Conservation (phyloP, 2,113 vertebrate genomes). For the Rhineura floridana region DNA sequence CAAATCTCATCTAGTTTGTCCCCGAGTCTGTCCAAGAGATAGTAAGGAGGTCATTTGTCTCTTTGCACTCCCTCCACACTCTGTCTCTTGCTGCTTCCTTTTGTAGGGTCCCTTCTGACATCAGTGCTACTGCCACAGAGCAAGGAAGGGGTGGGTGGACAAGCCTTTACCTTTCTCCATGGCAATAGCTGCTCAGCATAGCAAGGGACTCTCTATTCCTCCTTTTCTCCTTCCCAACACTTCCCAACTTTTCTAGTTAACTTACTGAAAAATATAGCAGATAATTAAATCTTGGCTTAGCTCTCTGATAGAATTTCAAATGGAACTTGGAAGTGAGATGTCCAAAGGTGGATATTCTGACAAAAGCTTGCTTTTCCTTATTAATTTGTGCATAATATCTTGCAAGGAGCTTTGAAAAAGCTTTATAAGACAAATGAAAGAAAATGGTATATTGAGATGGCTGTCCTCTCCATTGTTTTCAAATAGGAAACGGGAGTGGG, state of each 20-base stretch:
- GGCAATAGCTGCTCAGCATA: not conserved
- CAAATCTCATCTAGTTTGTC: not conserved
- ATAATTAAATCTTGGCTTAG: not conserved
- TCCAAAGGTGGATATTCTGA: too few species aligned
- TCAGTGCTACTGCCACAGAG: not conserved
- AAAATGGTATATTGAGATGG: not conserved
- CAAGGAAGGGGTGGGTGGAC: not conserved
- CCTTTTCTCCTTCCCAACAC: not conserved
- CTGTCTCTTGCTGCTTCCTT: too few species aligned
- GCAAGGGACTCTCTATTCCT: not conserved
- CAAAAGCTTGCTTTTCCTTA: too few species aligned
- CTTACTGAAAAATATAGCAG: not conserved
- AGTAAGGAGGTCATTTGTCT: not conserved
- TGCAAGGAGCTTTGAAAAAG: not conserved
- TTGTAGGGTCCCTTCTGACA: not conserved
- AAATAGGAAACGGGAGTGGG: constrained; percentile 85
- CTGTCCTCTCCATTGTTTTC: not conserved
- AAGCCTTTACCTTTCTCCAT: not conserved
- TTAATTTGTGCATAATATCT: not conserved
- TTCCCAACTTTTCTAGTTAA: too few species aligned
- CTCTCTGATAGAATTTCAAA: too few species aligned
- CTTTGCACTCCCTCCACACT: too few species aligned
- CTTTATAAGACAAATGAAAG: not conserved
- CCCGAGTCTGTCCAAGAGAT: not conserved
- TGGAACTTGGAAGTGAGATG: too few species aligned